Evolutionary conservation across 2,888 invertebrate genomes (phyloP), one percentile per base, ranked within the genome.

Genomic region (Proisotoma minuta): DNA sequence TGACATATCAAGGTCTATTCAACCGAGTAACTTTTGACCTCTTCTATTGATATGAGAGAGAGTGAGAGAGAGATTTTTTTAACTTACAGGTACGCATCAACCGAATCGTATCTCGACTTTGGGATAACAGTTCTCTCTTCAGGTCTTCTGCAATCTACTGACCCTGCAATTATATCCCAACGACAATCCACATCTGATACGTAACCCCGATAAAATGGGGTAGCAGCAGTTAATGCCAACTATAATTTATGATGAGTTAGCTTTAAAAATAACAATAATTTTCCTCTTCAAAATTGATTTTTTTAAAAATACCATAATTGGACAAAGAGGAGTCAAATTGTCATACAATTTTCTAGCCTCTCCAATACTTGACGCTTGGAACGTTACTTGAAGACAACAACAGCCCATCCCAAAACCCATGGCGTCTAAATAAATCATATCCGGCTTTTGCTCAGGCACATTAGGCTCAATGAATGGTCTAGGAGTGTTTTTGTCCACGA

Each of bases 381-480:
- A 98, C 53, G 94, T 95, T 60, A 95, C 83, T 78, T 98, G 98
- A 40, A 98, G 82, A 77, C 97, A 98, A 76, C 93, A 95, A 78
- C 96, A 96, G 28, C 99, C 99, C 99, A 99, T 99, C 59, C 97
- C 98, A 78, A 99, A 99, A 24, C 97, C 98, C 98, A 99, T 98
- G 1, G 95, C 93, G 79, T 99, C 99, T 88, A 99, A 88, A 76
- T 98, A 95, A 68, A 99, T 90, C 76, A 94, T 91, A 80, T 97
- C 91, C 0, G 90, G 89, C 1, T 86, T 86, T 12, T 74, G 76
- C 54, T 83, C 83, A 54, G 85, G 84, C 71, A 83, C 80, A 63
- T 80, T 79, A 74, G 84, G 81, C 75, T 87, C 87, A 65, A 81
- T 77, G 74, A 94, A 89, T 2, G 94, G 94, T 65, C 84, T 82